Percentiles rank a stretch among this genome's conserved stretches.
Conservation (phyloP, 1,140 invertebrate species). For the Aphelenchoides fujianensis region DNA sequence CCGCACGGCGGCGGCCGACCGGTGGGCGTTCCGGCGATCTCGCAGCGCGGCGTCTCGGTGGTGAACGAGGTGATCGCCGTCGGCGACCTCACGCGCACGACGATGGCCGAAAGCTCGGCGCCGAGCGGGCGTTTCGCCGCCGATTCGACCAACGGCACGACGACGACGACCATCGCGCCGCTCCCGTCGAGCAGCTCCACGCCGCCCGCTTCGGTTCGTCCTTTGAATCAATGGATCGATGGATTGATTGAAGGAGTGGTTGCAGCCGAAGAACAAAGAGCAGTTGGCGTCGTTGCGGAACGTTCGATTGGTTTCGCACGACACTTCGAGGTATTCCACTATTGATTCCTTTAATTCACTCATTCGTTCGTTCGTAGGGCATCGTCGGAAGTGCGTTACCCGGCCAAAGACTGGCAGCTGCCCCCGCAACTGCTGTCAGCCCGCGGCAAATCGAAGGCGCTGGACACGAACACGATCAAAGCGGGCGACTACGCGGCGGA, state of each 20-base stretch:
- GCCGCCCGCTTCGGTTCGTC: not conserved
- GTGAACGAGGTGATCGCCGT: slow-evolving; percentile 5
- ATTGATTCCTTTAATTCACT: slow-evolving; percentile 8
- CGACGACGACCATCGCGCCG: not conserved
- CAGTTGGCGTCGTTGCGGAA: not conserved
- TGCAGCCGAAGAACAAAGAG: not conserved
- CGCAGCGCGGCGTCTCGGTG: not conserved
- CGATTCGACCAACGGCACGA: not conserved
- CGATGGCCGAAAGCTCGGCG: slow-evolving; percentile 8
- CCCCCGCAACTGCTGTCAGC: slow-evolving; percentile 31
- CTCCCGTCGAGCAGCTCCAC: not conserved
- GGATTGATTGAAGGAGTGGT: not conserved
- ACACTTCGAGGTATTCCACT: slow-evolving; percentile 11
- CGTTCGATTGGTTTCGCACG: not conserved
- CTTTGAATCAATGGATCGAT: not conserved
- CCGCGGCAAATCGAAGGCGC: slow-evolving; percentile 20
- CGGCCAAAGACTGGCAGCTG: slow-evolving; percentile 42
- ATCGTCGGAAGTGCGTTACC: slow-evolving; percentile 36
- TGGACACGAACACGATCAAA: not conserved
- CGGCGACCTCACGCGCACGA: slow-evolving; percentile 1
- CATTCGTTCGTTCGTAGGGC: not conserved
- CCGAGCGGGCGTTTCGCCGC: too few species aligned
- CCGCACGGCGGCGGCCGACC: too few species aligned
- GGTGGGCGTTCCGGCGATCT: slow-evolving; percentile 8
- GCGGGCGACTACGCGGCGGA: not conserved